Conservation (phyloP, 2,888 invertebrate species). For the Caenorhabditis sp. region DNA sequence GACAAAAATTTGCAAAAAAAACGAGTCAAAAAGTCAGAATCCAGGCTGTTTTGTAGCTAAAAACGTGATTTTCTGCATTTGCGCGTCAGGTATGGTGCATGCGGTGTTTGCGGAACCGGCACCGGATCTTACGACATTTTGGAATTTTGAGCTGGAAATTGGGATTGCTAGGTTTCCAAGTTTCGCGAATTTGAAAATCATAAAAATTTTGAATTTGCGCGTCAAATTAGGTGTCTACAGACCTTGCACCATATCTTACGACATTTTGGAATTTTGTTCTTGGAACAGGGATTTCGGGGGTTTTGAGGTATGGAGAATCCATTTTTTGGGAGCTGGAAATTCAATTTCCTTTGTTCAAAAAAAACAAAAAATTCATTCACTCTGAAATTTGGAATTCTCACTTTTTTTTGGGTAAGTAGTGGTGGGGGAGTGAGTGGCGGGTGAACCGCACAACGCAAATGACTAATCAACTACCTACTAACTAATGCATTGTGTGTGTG, state of each 20-base stretch:
- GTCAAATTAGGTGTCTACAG: neutral
- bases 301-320: too few species aligned
- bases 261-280: neutral
- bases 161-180: too few species aligned
- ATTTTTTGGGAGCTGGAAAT: too few species aligned
- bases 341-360: too few species aligned
- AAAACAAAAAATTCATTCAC: too few species aligned
- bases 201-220: neutral
- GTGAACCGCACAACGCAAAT: neutral
- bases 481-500: slow-evolving; percentile 16
- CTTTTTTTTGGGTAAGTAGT: neutral
- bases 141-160: neutral
- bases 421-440: neutral
- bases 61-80: slow-evolving; percentile 1
- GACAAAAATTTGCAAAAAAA: too few species aligned
- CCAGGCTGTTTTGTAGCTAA: too few species aligned
- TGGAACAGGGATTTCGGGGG: too few species aligned
- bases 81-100: neutral
- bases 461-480: slow-evolving; percentile 13
- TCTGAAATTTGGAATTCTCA: neutral
- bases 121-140: neutral
- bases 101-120: neutral
- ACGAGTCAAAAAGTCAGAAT: too few species aligned
- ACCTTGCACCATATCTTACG: neutral
- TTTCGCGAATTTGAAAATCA: too few species aligned